Percentiles rank a stretch among this genome's conserved stretches.
These are phyloP conservation scores for Nannoperca australis DNA, from an alignment of 2,797 vertebrate genomes.

Conservation along the genomic window DNA sequence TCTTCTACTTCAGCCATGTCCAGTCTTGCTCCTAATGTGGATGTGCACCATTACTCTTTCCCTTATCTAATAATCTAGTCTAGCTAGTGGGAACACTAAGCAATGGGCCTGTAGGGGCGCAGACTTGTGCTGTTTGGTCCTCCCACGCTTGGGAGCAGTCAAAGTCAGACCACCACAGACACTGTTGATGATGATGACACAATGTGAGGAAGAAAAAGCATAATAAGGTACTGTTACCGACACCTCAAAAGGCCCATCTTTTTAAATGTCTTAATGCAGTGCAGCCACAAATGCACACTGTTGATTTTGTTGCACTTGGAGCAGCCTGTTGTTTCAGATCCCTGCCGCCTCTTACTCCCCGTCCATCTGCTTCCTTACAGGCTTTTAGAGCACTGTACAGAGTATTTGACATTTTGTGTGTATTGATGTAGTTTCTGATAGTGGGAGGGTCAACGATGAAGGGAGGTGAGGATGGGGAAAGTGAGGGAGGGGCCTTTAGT, in stretches of 20 bases:
- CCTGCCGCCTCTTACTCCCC: conserved; percentile 38
- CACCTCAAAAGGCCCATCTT: neutral
- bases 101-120: conserved; percentile 62
- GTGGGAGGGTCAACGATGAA: conserved; percentile 31
- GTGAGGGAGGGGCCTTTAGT: conserved; percentile 28
- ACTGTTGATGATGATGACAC: conserved; percentile 59
- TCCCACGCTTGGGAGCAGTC: conserved; percentile 65
- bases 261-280: conserved; percentile 21
- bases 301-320: conserved; percentile 13
- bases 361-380: conserved; percentile 45
- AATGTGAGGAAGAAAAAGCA: conserved; percentile 49
- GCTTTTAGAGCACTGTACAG: conserved; percentile 45
- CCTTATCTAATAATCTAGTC: conserved; percentile 81
- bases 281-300: conserved; percentile 1
- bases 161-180: conserved; percentile 53
- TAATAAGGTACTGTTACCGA: conserved; percentile 22
- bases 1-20: conserved; percentile 51
- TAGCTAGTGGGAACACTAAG: conserved; percentile 69
- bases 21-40: conserved; percentile 69
- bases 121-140: conserved; percentile 61
- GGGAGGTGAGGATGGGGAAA: conserved; percentile 18
- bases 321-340: conserved; percentile 46
- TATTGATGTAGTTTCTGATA: conserved; percentile 47
- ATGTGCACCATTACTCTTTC: conserved; percentile 75
- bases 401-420: conserved; percentile 43